Evolutionary conservation across 2,113 vertebrate species (phyloP).

Genomic region (Nymphicus hollandicus): DNA sequence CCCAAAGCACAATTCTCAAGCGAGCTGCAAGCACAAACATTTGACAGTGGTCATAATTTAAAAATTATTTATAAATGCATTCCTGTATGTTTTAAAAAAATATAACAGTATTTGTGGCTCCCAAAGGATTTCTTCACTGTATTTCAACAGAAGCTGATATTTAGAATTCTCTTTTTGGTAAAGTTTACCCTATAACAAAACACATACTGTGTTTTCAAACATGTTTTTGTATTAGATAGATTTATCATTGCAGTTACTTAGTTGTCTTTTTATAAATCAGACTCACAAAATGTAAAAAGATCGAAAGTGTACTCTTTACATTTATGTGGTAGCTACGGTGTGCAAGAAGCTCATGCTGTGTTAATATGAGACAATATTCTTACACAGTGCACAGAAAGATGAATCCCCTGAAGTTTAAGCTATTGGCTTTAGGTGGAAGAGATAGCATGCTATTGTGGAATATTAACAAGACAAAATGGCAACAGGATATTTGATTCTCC

Average conservation of each 20-base stretch:
- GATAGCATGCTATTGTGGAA: not conserved
- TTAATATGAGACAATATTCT: not conserved
- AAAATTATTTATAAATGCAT: not conserved
- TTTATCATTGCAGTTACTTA: not conserved
- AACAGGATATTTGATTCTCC: not conserved
- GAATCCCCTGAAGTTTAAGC: not conserved
- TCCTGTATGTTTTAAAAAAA: not conserved
- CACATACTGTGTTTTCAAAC: not conserved
- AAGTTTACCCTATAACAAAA: not conserved
- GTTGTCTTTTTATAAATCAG: not conserved
- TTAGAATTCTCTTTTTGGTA: not conserved
- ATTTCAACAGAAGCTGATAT: not conserved
- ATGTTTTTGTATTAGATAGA: not conserved
- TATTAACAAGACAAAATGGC: not conserved
- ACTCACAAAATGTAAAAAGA: not conserved
- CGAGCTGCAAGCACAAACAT: not conserved
- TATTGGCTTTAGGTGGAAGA: not conserved
- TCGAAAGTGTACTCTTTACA: not conserved
- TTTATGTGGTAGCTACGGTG: not conserved
- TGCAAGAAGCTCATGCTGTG: not conserved
- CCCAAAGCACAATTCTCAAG: not conserved
- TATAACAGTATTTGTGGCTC: not conserved
- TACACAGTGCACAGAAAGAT: not conserved
- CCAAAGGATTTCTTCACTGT: not conserved
- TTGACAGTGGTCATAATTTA: not conserved